Percentiles rank a stretch among this genome's conserved stretches.
phyloP scores from a whole-genome alignment of 2,113 vertebrate species.

The Sminthopsis crassicaudata region DNA sequence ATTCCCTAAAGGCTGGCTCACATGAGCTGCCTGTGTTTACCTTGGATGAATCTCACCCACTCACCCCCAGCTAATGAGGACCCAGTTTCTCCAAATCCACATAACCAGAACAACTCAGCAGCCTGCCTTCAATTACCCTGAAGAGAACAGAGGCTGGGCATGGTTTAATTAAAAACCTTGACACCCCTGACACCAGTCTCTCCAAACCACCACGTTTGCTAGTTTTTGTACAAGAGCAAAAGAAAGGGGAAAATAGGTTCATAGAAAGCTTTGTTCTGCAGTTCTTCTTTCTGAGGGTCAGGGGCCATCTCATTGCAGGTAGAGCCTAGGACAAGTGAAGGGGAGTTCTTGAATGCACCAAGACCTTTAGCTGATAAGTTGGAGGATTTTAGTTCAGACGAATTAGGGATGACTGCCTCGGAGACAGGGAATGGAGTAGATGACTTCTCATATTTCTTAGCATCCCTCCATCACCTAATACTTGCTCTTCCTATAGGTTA shows the following conservation, averaged over 20 bases:
- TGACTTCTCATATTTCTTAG: background rate
- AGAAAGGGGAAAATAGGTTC: background rate
- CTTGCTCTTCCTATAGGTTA: background rate
- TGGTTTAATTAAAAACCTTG: background rate
- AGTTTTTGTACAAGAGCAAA: background rate
- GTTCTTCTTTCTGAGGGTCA: background rate
- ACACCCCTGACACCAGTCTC: background rate
- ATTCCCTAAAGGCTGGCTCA: background rate
- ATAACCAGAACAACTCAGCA: background rate
- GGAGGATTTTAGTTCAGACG: background rate
- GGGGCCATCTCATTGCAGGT: background rate
- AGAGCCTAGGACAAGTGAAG: background rate
- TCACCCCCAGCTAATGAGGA: constrained; percentile 1
- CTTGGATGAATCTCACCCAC: constrained; percentile 22
- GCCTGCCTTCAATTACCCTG: background rate
- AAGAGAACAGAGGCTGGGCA: background rate
- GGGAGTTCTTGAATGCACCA: background rate
- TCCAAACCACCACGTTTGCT: background rate
- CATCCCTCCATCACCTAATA: background rate
- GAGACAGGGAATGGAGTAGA: background rate
- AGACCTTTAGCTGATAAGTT: background rate
- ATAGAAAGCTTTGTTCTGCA: background rate
- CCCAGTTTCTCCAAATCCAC: background rate
- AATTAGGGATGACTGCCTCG: background rate
- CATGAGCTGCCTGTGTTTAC: constrained; percentile 25